Base-by-base conservation (phyloP, 2,113 vertebrate genomes). In the Cebus imitator region DNA sequence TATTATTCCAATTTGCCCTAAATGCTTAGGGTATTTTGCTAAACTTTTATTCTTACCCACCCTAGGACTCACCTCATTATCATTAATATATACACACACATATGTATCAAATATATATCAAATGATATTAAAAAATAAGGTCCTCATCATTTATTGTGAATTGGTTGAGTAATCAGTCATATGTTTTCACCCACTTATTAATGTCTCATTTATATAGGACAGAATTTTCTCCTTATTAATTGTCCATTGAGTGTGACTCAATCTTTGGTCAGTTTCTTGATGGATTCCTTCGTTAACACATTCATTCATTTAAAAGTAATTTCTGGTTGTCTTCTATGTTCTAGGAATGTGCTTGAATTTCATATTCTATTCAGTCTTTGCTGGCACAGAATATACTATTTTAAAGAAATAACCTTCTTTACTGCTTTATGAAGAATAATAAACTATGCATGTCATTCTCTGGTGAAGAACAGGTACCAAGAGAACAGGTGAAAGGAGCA, bases 271-370 rank as follows among this genome's bases (percentile, higher is more conserved):
- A 78, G 9, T 32, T 87, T 58, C 8, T 73, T 88, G 43, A 88
- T 85, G 12, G 61, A 64, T 64, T 13, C 27, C 61, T 30, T 85
- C 48, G 81, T 91, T 66, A 85, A 86, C 1, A 18, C 0, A 48
- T 81, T 81, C 18, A 86, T 43, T 94, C 58, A 86, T 76, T 96
- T 64, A 75, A 94, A 94, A 50, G 73, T 43, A 58, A 52, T 30
- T 93, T 91, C 50, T 37, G 37, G 64, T 79, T 81, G 9, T 76
- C 37, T 52, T 35, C 13, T 66, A 30, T 40, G 43, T 66, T 32
- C 27, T 72, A 73, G 17, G 11, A 73, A 84, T 83, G 6, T 40
- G 30, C 73, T n/a, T 18, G 3, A 81, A 45, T 35, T 78, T 0
- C 17, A 37, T 68, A 57, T 76, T 48, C 30, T 40, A 45, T 30